A percentile compares a stretch with the other conserved stretches of the same genome.
Evolutionary conservation across 2,888 invertebrate genomes (phyloP).

Genomic region (Folsomia manolachei): DNA sequence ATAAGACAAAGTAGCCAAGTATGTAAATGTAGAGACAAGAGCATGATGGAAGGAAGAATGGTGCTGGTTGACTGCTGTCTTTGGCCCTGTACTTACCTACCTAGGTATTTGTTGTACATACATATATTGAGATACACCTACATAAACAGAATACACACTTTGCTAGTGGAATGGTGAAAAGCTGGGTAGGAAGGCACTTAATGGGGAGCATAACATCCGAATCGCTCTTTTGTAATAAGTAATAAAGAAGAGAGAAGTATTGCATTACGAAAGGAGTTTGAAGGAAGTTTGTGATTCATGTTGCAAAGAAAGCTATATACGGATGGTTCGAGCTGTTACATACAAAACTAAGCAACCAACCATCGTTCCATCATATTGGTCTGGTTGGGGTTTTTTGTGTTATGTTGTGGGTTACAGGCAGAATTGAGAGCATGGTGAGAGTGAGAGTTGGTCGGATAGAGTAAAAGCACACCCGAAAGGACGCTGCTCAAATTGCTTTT

Average conservation of each 20-base stretch:
- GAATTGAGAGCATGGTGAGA: constrained; percentile 24
- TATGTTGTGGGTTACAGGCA: no score
- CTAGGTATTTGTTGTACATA: no score
- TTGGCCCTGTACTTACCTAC: no score
- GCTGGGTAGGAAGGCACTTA: constrained; percentile 13
- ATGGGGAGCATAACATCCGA: constrained; percentile 20
- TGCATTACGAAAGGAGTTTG: constrained; percentile 7
- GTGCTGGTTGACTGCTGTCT: no score
- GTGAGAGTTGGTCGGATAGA: background rate
- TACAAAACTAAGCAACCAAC: no score
- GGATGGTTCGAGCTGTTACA: no score
- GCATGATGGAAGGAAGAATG: constrained; percentile 6
- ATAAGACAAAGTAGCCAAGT: background rate
- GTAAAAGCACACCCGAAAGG: constrained; percentile 35
- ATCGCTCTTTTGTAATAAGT: constrained; percentile 41
- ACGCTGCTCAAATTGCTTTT: constrained; percentile 47
- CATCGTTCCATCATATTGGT: background rate
- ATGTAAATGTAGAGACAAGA: background rate
- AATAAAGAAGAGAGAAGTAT: constrained; percentile 40
- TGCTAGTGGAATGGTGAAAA: constrained; percentile 9
- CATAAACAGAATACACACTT: no score
- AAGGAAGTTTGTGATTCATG: constrained; percentile 19
- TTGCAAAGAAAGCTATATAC: background rate
- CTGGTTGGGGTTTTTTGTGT: background rate
- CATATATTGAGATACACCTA: no score